Base-by-base conservation (phyloP, 2,888 invertebrate genomes). In the Malachius bipustulatus region DNA sequence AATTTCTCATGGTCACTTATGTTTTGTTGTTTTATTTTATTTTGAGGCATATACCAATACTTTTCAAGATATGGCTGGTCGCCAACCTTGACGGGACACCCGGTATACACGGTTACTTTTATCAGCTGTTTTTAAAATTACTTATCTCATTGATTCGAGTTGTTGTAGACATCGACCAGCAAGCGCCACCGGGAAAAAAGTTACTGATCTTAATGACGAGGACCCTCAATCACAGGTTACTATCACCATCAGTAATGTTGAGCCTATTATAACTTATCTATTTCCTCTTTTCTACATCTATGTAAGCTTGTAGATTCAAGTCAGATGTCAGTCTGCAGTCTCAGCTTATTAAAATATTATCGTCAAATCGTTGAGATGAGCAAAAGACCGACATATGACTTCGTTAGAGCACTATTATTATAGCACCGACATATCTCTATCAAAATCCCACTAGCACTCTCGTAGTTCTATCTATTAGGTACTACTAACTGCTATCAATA, bases 361-460 rank as follows among this genome's bases (percentile, higher is more conserved):
- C n/a, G n/a, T n/a, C n/a, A n/a, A 6, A 19, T 8, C 6, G 6
- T 19, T 19, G 24, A 19, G n/a, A 19, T n/a, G n/a, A 19, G 24
- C 24, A 19, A 19, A 6, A 19, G n/a, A 8, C 6, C 6, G 24
- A 19, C 6, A n/a, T 19, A 19, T 8, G 24, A n/a, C 24, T 48
- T 45, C 43, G 46, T 46, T 54, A 55, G 51, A 57, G 60, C 60
- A 62, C 60, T 56, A n/a, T n/a, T n/a, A n/a, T n/a, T n/a, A n/a
- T n/a, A 49, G 62, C 62, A 62, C 62, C 59, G 50, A 59, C 60
- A 62, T 62, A 59, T 61, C 51, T 62, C 62, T 60, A 60, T 59
- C 59, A 56, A 52, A 38, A 44, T 45, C 44, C 47, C 52, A 51
- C 51, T 52, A 57, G 57, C 58, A 57, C 57, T 48, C 45, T 19